A percentile compares a stretch with the other conserved stretches of the same genome.
phyloP scores from a whole-genome alignment of 2,888 invertebrate species.

The Spodoptera littoralis region DNA sequence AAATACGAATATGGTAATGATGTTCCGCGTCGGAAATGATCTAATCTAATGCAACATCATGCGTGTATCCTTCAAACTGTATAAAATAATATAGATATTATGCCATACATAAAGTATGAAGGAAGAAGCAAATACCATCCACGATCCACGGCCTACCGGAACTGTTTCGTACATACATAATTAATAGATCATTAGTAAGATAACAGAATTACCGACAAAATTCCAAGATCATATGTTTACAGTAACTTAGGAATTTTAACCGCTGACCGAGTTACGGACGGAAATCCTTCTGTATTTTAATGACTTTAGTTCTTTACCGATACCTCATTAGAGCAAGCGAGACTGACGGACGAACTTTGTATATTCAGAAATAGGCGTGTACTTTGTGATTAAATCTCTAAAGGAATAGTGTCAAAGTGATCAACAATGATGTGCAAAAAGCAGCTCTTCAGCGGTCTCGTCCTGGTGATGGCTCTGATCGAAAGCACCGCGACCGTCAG shows the following conservation, averaged over 20 bases:
- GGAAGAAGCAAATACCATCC: constrained; percentile 43
- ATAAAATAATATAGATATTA: constrained; percentile 39
- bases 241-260: constrained; percentile 1
- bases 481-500: constrained; percentile 74
- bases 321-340: constrained; percentile 66
- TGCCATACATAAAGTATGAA: constrained; percentile 17
- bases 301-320: constrained; percentile 23
- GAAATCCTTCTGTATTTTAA: constrained; percentile 17
- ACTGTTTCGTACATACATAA: constrained; percentile 29
- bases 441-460: constrained; percentile 66
- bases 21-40: constrained; percentile 35
- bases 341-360: constrained; percentile 22
- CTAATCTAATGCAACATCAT: constrained; percentile 27
- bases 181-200: constrained; percentile 43
- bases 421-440: constrained; percentile 70
- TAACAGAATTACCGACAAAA: constrained; percentile 38
- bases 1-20: constrained; percentile 30
- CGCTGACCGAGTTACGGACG: not conserved
- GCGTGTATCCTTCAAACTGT: constrained; percentile 36
- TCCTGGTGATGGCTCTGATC: constrained; percentile 77
- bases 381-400: constrained; percentile 28
- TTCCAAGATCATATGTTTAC: constrained; percentile 27
- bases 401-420: constrained; percentile 41
- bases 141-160: constrained; percentile 34
- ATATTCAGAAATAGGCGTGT: constrained; percentile 13